phyloP scores from a whole-genome alignment of 2,113 vertebrate genomes.

The Chaetodon auriga region DNA sequence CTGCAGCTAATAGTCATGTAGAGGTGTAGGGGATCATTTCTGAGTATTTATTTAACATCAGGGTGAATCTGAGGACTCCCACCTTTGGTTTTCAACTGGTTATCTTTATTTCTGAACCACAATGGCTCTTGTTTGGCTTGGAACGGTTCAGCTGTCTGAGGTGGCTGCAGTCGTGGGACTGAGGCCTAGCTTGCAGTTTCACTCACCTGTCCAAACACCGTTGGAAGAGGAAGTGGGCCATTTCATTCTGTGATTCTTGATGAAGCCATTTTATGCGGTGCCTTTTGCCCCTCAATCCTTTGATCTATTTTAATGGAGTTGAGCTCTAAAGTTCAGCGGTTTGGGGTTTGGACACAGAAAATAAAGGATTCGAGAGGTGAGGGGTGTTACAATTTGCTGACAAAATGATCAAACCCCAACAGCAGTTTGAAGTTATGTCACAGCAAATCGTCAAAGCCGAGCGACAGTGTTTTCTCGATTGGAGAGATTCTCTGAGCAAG shows the following conservation, averaged over 20 bases:
- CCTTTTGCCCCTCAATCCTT: slow-evolving; percentile 39
- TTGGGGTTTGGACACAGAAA: slow-evolving; percentile 44
- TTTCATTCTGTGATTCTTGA: slow-evolving; percentile 72
- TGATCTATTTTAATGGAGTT: slow-evolving; percentile 75
- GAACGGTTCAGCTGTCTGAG: slow-evolving; percentile 65
- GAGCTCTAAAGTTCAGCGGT: slow-evolving; percentile 40
- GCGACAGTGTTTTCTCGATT: slow-evolving; percentile 18
- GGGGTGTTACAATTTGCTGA: slow-evolving; percentile 23
- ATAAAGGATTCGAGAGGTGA: slow-evolving; percentile 19
- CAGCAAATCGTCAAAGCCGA: slow-evolving; percentile 14
- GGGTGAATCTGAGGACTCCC: slow-evolving; percentile 73
- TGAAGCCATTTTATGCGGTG: slow-evolving; percentile 67
- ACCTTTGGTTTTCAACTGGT: slow-evolving; percentile 62
- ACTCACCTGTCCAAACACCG: slow-evolving; percentile 87
- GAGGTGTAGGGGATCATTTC: slow-evolving; percentile 40
- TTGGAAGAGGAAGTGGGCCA: slow-evolving; percentile 78
- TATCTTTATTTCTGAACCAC: slow-evolving; percentile 68
- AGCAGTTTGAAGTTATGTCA: slow-evolving; percentile 52
- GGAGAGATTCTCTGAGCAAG: slow-evolving; percentile 14
- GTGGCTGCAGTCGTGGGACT: slow-evolving; percentile 71
- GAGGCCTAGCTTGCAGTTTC: slow-evolving; percentile 83
- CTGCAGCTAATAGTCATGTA: slow-evolving; percentile 25
- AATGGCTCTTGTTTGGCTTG: slow-evolving; percentile 78
- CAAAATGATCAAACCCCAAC: slow-evolving; percentile 29
- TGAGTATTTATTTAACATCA: slow-evolving; percentile 69